Conservation (phyloP, 2,888 invertebrate species). For the Lepeophtheirus nordmannii region DNA sequence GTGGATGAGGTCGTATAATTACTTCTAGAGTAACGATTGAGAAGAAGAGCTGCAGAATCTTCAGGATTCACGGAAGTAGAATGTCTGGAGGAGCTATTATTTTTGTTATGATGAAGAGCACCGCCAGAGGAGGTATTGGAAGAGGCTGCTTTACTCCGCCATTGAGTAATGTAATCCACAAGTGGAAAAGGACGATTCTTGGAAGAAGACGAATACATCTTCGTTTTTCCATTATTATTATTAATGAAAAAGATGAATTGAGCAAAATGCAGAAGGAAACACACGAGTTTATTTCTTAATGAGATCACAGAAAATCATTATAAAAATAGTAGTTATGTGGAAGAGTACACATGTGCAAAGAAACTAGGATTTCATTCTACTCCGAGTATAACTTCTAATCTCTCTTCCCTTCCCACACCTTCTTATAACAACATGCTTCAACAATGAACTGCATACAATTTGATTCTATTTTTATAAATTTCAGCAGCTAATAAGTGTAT, state of each 20-base stretch:
- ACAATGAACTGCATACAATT: no score
- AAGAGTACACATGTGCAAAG: no score
- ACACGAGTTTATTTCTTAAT: no score
- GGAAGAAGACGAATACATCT: constrained; percentile 2
- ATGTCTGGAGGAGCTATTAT: not conserved
- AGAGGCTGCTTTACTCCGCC: not conserved
- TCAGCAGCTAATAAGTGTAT: no score
- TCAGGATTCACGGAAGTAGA: not conserved
- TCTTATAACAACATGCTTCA: no score
- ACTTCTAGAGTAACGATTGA: not conserved
- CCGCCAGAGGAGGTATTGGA: not conserved
- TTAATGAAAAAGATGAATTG: not conserved
- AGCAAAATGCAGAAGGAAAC: no score
- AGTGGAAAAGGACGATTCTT: not conserved
- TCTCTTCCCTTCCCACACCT: no score
- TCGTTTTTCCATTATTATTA: not conserved
- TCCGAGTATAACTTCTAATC: no score
- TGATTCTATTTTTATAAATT: no score
- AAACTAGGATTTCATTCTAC: no score
- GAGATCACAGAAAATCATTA: no score
- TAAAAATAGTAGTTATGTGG: no score
- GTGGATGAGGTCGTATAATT: constrained; percentile 2
- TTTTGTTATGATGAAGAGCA: not conserved
- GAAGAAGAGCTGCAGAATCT: not conserved
- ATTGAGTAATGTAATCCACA: not conserved